These are phyloP conservation scores for Pinna nobilis DNA, from an alignment of 1,140 invertebrate genomes.

Conservation along the genomic window DNA sequence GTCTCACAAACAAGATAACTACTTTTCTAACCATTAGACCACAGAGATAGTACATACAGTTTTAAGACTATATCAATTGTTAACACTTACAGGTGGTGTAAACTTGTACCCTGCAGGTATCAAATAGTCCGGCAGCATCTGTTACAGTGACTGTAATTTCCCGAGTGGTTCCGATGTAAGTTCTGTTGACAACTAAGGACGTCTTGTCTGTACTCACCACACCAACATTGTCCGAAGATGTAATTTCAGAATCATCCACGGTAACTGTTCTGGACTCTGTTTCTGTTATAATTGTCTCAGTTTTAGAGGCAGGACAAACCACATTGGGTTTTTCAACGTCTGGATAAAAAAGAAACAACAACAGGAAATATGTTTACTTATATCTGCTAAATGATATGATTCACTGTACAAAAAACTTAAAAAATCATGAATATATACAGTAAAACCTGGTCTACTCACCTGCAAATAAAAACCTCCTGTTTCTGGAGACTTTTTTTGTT, in stretches of 20 bases:
- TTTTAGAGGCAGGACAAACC: constrained; percentile 16
- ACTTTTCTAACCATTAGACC: too few species aligned
- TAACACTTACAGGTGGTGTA: constrained; percentile 4
- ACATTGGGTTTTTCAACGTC: constrained; percentile 20
- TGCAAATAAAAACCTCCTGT: too few species aligned
- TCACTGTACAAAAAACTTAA: too few species aligned
- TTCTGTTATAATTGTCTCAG: neutral
- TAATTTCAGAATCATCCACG: neutral
- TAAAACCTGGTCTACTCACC: too few species aligned
- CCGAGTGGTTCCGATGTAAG: neutral
- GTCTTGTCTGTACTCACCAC: neutral
- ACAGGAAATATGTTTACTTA: neutral
- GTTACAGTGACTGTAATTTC: neutral
- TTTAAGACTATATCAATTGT: neutral
- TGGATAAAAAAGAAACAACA: neutral
- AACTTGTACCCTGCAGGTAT: constrained; percentile 11
- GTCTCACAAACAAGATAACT: too few species aligned
- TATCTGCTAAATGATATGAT: too few species aligned
- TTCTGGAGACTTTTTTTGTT: too few species aligned
- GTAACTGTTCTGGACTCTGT: constrained; percentile 5
- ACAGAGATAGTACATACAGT: too few species aligned
- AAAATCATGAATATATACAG: too few species aligned
- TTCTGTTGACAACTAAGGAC: neutral
- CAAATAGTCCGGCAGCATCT: neutral
- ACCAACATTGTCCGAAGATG: neutral